A percentile compares a stretch with the other conserved stretches of the same genome.
These are phyloP conservation scores for Sialis lutaria DNA, from an alignment of 2,888 invertebrate species.

Conservation along the genomic window DNA sequence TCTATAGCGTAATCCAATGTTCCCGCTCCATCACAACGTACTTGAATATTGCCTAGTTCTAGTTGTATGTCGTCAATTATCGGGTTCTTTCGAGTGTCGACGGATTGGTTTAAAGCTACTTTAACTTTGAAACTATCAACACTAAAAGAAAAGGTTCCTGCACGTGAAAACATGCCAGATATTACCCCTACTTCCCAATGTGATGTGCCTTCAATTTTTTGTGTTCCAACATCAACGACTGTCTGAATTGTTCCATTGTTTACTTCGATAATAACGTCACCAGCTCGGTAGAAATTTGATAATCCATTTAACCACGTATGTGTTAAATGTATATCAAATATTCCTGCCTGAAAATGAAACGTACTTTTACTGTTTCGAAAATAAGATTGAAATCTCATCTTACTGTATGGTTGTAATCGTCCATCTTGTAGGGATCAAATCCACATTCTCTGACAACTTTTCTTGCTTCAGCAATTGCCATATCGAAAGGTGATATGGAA, in stretches of 20 bases:
- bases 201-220: constrained; percentile 56
- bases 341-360: constrained; percentile 25
- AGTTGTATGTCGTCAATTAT: constrained; percentile 55
- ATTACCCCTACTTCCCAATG: constrained; percentile 61
- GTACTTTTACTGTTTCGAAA: neutral
- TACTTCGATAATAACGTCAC: constrained; percentile 55
- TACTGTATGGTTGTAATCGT: constrained; percentile 50
- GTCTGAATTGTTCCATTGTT: constrained; percentile 50
- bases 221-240: constrained; percentile 60
- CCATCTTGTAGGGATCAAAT: constrained; percentile 58
- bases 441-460: constrained; percentile 45
- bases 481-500: constrained; percentile 72
- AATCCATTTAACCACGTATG: constrained; percentile 67
- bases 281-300: constrained; percentile 66
- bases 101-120: constrained; percentile 50
- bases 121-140: constrained; percentile 59
- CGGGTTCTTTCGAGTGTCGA: constrained; percentile 59
- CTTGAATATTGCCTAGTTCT: constrained; percentile 69
- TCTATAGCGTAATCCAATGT: constrained; percentile 71
- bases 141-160: constrained; percentile 58
- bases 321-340: constrained; percentile 48
- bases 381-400: neutral
- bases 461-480: constrained; percentile 58
- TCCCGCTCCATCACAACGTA: constrained; percentile 72
- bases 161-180: constrained; percentile 46